These are phyloP conservation scores for Cataglyphis livida DNA, from an alignment of 2,888 invertebrate species.

Conservation along the genomic window DNA sequence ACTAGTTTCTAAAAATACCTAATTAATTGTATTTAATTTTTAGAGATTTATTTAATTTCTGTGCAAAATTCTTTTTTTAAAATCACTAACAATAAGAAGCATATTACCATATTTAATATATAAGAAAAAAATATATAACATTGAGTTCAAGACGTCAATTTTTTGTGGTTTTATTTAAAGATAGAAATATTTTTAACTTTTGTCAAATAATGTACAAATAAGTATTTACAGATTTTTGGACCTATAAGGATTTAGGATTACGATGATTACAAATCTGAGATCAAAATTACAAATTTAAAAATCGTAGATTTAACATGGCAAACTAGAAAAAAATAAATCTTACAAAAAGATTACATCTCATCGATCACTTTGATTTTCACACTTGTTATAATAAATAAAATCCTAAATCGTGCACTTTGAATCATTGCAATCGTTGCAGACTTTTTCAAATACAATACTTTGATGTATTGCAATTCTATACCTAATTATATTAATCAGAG, in stretches of 20 bases:
- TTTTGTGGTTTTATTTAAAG: background rate
- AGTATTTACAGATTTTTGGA: background rate
- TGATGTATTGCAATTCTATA: too few species aligned
- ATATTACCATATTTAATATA: background rate
- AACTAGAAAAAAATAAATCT: too few species aligned
- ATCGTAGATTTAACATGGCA: background rate
- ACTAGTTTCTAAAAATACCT: background rate
- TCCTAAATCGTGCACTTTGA: too few species aligned
- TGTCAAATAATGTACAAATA: background rate
- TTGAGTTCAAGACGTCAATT: background rate
- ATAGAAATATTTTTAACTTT: background rate
- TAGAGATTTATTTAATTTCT: background rate
- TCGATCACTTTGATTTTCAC: too few species aligned
- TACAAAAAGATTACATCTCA: too few species aligned
- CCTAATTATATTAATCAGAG: background rate
- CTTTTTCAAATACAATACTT: too few species aligned
- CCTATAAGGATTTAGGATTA: background rate
- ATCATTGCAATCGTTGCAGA: too few species aligned
- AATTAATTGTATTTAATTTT: background rate
- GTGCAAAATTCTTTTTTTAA: background rate
- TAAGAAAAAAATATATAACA: background rate
- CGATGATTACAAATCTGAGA: background rate
- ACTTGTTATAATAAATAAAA: too few species aligned
- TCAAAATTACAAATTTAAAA: background rate
- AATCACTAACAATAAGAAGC: background rate